Evolutionary conservation across 2,797 vertebrate genomes (phyloP).

Genomic region (Ispidina picta): DNA sequence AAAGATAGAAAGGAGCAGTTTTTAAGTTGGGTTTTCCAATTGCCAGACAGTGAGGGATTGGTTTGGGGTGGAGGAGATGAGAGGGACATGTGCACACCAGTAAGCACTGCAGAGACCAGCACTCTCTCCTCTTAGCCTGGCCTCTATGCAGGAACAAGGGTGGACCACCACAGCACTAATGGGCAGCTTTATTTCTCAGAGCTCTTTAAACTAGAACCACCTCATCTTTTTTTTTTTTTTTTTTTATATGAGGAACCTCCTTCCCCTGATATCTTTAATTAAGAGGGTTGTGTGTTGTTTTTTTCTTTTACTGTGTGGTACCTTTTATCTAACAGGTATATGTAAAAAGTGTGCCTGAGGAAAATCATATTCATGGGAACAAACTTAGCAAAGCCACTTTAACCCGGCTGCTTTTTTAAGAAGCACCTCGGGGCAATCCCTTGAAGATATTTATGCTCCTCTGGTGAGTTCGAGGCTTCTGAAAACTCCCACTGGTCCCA

Average conservation of each 20-base stretch:
- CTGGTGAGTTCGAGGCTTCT: conserved; percentile 51
- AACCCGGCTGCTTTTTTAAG: conserved; percentile 63
- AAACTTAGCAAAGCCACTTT: conserved; percentile 60
- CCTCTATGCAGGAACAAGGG: neutral
- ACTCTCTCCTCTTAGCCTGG: neutral
- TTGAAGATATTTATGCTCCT: conserved; percentile 64
- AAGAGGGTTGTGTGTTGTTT: conserved; percentile 49
- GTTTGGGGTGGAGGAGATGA: neutral
- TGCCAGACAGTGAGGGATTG: neutral
- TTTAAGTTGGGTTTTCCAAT: neutral
- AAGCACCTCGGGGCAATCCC: conserved; percentile 49
- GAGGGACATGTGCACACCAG: too few species aligned
- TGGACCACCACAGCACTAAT: neutral
- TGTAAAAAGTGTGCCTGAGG: conserved; percentile 59
- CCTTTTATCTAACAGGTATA: conserved; percentile 66
- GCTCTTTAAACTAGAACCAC: neutral
- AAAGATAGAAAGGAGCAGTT: neutral
- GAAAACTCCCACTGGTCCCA: conserved; percentile 41
- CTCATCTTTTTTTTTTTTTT: neutral
- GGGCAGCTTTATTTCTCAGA: neutral
- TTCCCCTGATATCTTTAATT: conserved; percentile 64
- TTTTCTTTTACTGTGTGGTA: conserved; percentile 56
- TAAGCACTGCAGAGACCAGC: neutral
- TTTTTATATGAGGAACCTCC: neutral
- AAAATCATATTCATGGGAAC: conserved; percentile 72